These are phyloP conservation scores for Scaptomyza hsui DNA, from an alignment of 1,140 invertebrate genomes.

Conservation along the genomic window DNA sequence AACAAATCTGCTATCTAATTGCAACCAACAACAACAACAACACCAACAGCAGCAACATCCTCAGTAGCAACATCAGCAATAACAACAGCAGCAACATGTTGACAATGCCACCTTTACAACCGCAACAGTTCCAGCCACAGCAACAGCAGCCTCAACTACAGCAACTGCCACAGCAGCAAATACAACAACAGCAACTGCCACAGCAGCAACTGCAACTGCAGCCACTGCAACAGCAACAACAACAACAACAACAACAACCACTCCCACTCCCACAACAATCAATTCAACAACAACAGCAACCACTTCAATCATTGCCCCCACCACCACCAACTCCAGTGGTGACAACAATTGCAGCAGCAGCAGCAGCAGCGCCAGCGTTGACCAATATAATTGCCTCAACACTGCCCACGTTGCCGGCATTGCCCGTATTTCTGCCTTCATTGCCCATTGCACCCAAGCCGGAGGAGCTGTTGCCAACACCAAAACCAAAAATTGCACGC, in stretches of 20 bases:
- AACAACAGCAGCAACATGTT: slow-evolving; percentile 40
- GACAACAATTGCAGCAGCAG: not conserved
- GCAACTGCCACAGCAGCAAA: slow-evolving; percentile 28
- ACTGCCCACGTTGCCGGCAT: slow-evolving; percentile 33
- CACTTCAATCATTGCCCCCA: slow-evolving; percentile 10
- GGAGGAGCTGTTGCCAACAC: slow-evolving; percentile 67
- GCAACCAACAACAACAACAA: slow-evolving; percentile 40
- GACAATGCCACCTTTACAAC: slow-evolving; percentile 49
- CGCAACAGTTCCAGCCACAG: slow-evolving; percentile 48
- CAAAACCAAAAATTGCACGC: slow-evolving; percentile 83
- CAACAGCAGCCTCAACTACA: slow-evolving; percentile 19
- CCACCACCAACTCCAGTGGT: slow-evolving; percentile 2
- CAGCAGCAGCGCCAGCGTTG: slow-evolving; percentile 24
- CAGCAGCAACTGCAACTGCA: slow-evolving; percentile 13
- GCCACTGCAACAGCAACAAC: not conserved
- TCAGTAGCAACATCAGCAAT: slow-evolving; percentile 26
- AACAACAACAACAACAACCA: slow-evolving; percentile 5
- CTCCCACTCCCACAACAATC: slow-evolving; percentile 12
- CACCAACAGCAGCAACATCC: slow-evolving; percentile 32
- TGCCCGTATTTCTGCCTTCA: slow-evolving; percentile 50
- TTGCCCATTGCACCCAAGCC: slow-evolving; percentile 58
- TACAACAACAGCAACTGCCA: slow-evolving; percentile 3
- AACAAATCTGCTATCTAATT: slow-evolving; percentile 56
- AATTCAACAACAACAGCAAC: slow-evolving; percentile 9
- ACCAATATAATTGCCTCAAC: slow-evolving; percentile 36